A percentile compares a stretch with the other conserved stretches of the same genome.
Evolutionary conservation across 2,113 vertebrate species (phyloP).

Genomic region (Dipodomys ordii): DNA sequence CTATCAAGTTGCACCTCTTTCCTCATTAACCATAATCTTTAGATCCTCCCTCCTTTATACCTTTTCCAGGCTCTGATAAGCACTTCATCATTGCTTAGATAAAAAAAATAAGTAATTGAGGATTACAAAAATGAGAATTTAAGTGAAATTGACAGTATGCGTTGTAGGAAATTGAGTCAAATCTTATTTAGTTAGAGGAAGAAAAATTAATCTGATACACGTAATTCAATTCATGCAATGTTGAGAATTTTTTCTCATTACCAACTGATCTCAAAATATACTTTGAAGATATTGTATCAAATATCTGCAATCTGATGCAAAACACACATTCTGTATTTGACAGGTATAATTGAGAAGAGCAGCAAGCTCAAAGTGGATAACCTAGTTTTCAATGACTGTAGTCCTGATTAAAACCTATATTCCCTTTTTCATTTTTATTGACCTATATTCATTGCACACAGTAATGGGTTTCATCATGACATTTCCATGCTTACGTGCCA

Average conservation of each 20-base stretch:
- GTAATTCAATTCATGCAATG: background rate
- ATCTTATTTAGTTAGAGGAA: background rate
- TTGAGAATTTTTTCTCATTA: conserved; percentile 54
- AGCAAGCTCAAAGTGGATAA: background rate
- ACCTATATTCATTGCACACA: too few relatives aligned
- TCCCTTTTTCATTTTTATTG: too few relatives aligned
- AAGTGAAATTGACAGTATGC: background rate
- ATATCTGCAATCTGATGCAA: conserved; percentile 4
- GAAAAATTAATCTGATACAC: conserved; percentile 21
- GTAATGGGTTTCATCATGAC: too few relatives aligned
- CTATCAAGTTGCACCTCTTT: background rate
- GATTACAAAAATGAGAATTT: background rate
- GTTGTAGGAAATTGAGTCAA: background rate
- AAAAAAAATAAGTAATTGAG: conserved; percentile 24
- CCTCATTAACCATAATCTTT: background rate
- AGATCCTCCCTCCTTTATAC: background rate
- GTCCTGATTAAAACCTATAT: background rate
- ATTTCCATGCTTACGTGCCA: too few relatives aligned
- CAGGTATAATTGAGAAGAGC: background rate
- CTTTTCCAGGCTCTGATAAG: background rate
- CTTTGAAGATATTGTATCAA: conserved; percentile 33
- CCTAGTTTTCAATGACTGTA: conserved; percentile 1
- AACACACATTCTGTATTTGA: background rate
- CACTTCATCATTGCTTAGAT: background rate
- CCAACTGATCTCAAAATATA: background rate